phyloP scores from a whole-genome alignment of 2,113 vertebrate genomes.

The Ptyas mucosa region DNA sequence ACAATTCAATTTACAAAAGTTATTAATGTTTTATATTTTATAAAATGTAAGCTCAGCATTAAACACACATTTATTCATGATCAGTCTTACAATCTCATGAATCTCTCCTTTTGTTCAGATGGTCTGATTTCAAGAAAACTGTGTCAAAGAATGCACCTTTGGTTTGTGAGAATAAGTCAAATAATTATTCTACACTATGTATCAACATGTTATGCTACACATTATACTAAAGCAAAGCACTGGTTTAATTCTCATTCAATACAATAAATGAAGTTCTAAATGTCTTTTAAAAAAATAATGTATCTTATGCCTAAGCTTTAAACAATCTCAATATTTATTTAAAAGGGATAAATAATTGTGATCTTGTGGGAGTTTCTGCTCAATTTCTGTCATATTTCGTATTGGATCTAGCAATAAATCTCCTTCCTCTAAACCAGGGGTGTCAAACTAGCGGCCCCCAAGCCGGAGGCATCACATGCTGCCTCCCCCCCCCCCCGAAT shows the following conservation, averaged over 20 bases:
- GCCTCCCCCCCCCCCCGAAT: too few relatives aligned
- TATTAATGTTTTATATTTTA: not conserved
- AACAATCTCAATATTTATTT: too few relatives aligned
- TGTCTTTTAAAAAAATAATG: not conserved
- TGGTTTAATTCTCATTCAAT: not conserved
- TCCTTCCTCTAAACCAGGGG: too few relatives aligned
- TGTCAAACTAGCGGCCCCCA: too few relatives aligned
- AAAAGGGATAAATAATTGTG: too few relatives aligned
- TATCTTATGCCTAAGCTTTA: not conserved
- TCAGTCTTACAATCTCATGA: not conserved
- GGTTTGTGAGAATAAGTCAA: not conserved
- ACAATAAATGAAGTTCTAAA: not conserved
- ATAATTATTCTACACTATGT: not conserved
- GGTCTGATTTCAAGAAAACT: too few relatives aligned
- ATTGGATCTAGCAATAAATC: too few relatives aligned
- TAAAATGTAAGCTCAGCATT: not conserved
- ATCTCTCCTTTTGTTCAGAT: not conserved
- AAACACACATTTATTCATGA: not conserved
- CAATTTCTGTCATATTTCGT: too few relatives aligned
- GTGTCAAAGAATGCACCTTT: not conserved
- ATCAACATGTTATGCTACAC: not conserved
- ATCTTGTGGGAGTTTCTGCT: too few relatives aligned
- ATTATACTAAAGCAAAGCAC: not conserved
- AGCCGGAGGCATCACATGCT: too few relatives aligned
- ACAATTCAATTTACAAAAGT: not conserved